These are phyloP conservation scores for Zhuqinia jingwanae DNA, from an alignment of 2,888 invertebrate species.

Conservation along the genomic window DNA sequence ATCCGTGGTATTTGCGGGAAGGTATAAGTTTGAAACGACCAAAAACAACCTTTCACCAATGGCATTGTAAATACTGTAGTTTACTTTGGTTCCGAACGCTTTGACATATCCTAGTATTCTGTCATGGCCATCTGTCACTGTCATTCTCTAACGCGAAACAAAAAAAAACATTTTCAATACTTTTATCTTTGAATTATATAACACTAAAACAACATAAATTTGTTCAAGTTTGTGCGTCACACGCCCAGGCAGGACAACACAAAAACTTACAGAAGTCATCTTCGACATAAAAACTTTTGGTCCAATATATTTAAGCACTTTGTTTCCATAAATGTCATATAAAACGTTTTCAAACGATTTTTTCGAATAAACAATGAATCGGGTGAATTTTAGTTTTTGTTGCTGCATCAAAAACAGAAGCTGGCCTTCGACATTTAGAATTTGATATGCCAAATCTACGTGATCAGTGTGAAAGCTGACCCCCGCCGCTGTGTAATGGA, in stretches of 20 bases:
- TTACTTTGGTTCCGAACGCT: conserved; percentile 45
- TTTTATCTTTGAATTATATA: not conserved
- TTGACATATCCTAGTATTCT: conserved; percentile 49
- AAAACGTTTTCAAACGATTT: conserved; percentile 50
- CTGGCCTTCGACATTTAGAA: conserved; percentile 37
- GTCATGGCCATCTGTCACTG: conserved; percentile 26
- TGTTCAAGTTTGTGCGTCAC: too few relatives aligned
- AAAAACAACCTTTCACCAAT: conserved; percentile 52
- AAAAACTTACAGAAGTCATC: conserved; percentile 55
- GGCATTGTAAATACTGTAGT: conserved; percentile 61
- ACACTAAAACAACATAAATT: too few relatives aligned
- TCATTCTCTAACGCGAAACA: conserved; percentile 4
- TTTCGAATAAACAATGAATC: conserved; percentile 40
- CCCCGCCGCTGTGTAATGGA: conserved; percentile 26
- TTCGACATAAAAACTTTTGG: conserved; percentile 49
- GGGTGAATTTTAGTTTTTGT: conserved; percentile 27
- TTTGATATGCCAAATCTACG: conserved; percentile 50
- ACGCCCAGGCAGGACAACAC: too few relatives aligned
- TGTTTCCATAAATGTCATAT: conserved; percentile 48
- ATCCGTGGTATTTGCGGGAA: conserved; percentile 16
- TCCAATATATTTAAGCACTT: conserved; percentile 51
- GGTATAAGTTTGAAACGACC: conserved; percentile 43
- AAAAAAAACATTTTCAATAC: not conserved
- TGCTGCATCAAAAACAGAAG: conserved; percentile 54
- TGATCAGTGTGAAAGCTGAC: conserved; percentile 5